A percentile compares a stretch with the other conserved stretches of the same genome.
phyloP scores from a whole-genome alignment of 2,113 vertebrate species.

The Oncorhynchus gorbuscha region DNA sequence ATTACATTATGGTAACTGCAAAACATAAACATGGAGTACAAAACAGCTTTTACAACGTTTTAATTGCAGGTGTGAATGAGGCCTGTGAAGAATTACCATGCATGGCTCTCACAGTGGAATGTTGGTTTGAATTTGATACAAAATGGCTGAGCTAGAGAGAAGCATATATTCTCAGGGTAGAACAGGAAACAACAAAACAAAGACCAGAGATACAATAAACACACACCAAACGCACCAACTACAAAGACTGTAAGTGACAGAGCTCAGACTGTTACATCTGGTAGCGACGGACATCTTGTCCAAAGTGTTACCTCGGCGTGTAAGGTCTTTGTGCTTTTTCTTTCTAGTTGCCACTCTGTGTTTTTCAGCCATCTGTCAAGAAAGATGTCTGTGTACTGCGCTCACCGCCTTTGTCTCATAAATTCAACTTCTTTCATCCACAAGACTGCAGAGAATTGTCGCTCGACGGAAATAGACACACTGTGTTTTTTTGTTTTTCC shows the following conservation, averaged over 20 bases:
- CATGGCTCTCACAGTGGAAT: neutral
- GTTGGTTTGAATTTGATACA: neutral
- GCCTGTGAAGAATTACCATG: neutral
- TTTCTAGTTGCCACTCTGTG: constrained; percentile 58
- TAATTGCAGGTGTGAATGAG: too few relatives aligned
- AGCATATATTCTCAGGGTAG: constrained; percentile 1
- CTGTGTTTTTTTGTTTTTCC: constrained; percentile 36
- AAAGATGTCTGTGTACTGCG: constrained; percentile 51
- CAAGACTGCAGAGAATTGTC: constrained; percentile 69
- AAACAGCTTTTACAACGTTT: too few relatives aligned
- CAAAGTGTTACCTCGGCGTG: constrained; percentile 53
- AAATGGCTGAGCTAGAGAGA: constrained; percentile 25
- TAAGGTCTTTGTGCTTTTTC: constrained; percentile 48
- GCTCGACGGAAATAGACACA: constrained; percentile 68
- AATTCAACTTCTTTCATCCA: constrained; percentile 71
- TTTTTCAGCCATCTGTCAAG: constrained; percentile 69
- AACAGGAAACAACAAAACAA: constrained; percentile 16
- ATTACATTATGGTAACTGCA: too few relatives aligned
- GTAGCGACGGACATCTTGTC: constrained; percentile 56
- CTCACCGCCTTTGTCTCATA: constrained; percentile 63
- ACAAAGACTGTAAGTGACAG: constrained; percentile 45
- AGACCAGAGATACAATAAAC: constrained; percentile 33
- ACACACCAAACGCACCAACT: constrained; percentile 32
- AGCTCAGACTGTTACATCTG: constrained; percentile 45
- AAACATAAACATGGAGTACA: too few relatives aligned